Base-by-base conservation (phyloP, 2,888 invertebrate species). In the Temnothorax rugatulus region DNA sequence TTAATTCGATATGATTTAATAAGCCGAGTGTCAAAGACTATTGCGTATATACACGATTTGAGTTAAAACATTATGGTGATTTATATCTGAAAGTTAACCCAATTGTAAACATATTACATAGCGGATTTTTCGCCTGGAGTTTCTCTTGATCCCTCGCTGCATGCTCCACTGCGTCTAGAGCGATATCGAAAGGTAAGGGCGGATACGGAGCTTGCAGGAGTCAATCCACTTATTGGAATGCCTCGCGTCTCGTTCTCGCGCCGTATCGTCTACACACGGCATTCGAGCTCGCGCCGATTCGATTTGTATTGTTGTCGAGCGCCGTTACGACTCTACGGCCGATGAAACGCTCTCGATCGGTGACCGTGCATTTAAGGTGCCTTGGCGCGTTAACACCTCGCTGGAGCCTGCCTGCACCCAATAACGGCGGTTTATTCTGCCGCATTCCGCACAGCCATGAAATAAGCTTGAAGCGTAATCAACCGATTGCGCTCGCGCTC, bases 221-320 rank as follows among this genome's bases (percentile, higher is more conserved):
- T 93, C 93, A 93, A 93, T 94, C 92, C 92, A 94, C 92, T 92
- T 93, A 93, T 93, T 93, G 93, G 91, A 93, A 92, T 92, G 90
- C 91, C 87, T 89, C 87, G 90, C 88, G 90, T 90, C 86, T 90
- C 89, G 88, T 92, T 92, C 89, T 90, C 91, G 88, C 90, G 87
- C 85, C 88, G 73, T 89, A 88, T 90, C 90, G 88, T 84, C 88
- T 90, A 84, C 83, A 88, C 87, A 83, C 85, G 87, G 90, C 84
- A 73, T 88, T 88, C 90, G 86, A 87, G 90, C 89, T 91, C 87
- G 25, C 89, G 89, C 85, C 88, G 84, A 61, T 91, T 92, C 92
- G 91, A 93, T 92, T 93, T 91, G 92, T 93, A 93, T 93, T 91
- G 92, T 91, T 93, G 90, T 90, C 89, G 88, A 82, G 69, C 64